Base-by-base conservation (phyloP, 2,113 vertebrate genomes). In the Oreochromis tanganicae region DNA sequence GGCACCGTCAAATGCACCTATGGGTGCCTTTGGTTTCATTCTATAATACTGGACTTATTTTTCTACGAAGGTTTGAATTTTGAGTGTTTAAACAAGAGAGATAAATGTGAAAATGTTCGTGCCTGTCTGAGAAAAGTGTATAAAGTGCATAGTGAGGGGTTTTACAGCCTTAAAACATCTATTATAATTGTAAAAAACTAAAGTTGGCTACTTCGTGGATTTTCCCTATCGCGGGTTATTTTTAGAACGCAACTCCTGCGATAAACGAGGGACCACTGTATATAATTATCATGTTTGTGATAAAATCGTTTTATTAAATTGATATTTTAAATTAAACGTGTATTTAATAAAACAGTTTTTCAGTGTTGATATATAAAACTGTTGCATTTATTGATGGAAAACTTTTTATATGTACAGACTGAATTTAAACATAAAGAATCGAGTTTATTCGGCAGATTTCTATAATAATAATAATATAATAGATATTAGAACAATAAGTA, bases 51-150 rank as follows among this genome's bases (percentile, higher is more conserved):
- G 14, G 14, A 32, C 14, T 2, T 32, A 32, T 9, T 59, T 32
- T 59, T 59, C 14, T 32, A 32, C 3, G 1, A 59, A 59, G 4
- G 7, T 32, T 59, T 59, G 27, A 59, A 59, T 27, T 59, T 16
- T 59, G 56, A 2, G 7, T 17, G 56, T 59, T 32, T 59, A 59
- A 32, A 5, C 27, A 56, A 27, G 27, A 9, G 56, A 59, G 7
- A 3, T 29, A 17, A 59, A 3, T 3, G 4, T 17, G 56, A 32
- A 59, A 59, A 32, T 0, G 3, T 59, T 59, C 7, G 0, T 59
- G 27, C 14, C 56, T 32, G 56, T 32, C 27, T 59, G 56, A 59
- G 14, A 17, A 59, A 59, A 59, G 27, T 59, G 14, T 34, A 34
- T 34, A 34, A 6, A 34, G 57, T 61, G 29, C 10, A 29, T 34